Percentiles rank a stretch among this genome's conserved stretches.
phyloP scores from a whole-genome alignment of 2,797 vertebrate genomes.

The Mormyrus proboscirostris region DNA sequence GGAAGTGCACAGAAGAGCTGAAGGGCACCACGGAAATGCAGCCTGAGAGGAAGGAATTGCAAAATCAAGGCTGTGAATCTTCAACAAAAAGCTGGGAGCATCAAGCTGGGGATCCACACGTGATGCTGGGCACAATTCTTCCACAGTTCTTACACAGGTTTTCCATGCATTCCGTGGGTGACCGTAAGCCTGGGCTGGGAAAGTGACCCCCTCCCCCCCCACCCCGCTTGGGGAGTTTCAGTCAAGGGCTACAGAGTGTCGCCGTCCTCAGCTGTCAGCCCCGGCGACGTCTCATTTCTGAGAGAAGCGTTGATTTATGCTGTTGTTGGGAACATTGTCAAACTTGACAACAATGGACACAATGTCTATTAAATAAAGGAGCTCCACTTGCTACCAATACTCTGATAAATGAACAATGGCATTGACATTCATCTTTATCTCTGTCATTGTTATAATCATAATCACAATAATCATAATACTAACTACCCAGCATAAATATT shows the following conservation, averaged over 20 bases:
- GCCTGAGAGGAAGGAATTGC: background rate
- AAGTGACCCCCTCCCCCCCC: background rate
- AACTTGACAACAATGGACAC: background rate
- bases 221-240: background rate
- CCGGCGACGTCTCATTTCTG: background rate
- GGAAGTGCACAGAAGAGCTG: background rate
- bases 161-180: background rate
- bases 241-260: background rate
- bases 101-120: background rate
- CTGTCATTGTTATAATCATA: background rate
- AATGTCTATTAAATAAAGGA: background rate
- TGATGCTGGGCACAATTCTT: background rate
- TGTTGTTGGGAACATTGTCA: background rate
- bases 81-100: background rate
- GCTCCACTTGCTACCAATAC: background rate
- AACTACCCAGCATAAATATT: background rate
- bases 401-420: background rate
- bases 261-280: background rate
- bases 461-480: background rate
- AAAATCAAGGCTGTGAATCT: background rate
- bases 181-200: background rate
- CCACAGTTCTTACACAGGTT: background rate
- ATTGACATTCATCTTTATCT: background rate
- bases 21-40: background rate
- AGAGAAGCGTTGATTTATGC: background rate